Base-by-base conservation (phyloP, 1,140 invertebrate genomes). In the Drosophila insularis region DNA sequence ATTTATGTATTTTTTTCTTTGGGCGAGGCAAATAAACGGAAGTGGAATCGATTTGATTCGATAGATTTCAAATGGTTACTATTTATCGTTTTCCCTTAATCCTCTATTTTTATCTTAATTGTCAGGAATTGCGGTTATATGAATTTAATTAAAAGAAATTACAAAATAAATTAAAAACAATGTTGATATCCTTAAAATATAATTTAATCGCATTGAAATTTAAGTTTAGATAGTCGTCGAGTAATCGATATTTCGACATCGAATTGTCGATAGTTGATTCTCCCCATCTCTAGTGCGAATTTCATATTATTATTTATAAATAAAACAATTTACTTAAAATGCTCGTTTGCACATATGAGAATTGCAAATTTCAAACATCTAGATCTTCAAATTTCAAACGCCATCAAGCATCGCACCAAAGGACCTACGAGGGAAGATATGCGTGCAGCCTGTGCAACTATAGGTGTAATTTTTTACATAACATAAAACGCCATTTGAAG, bases 21-120 rank as follows among this genome's bases (percentile, higher is more conserved):
- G 59, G 59, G 59, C 39, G 59, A 43, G 65, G 64, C 43, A 65
- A 68, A 11, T 11, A 17, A 72, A 43, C 61, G 68, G 71, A 73
- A 72, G 68, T 71, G 27, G 35, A 8, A 23, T 65, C 14, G 35
- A 46, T 23, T 23, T 23, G 23, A 50, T 3, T 19, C 19, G 43
- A 11, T 50, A 19, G 19, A 50, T 21, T 14, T 50, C 10, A 19
- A 17, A 10, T 17, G 17, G 19, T 50, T 11, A 35, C 7, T 35
- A 27, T 5, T 27, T 27, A 27, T 27, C 23, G 23, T 23, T 23
- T 23, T 23, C 4, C 0, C 23, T 23, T 23, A 23, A 23, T 4
- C 23, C 3, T 23, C 23, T 4, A 4, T 23, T 23, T 4, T 23
- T 2, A 23, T 23, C 4, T 23, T 23, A 23, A 23, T 23, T 23